These are phyloP conservation scores for Zaprionus lineosus DNA, from an alignment of 2,888 invertebrate species.

Conservation along the genomic window DNA sequence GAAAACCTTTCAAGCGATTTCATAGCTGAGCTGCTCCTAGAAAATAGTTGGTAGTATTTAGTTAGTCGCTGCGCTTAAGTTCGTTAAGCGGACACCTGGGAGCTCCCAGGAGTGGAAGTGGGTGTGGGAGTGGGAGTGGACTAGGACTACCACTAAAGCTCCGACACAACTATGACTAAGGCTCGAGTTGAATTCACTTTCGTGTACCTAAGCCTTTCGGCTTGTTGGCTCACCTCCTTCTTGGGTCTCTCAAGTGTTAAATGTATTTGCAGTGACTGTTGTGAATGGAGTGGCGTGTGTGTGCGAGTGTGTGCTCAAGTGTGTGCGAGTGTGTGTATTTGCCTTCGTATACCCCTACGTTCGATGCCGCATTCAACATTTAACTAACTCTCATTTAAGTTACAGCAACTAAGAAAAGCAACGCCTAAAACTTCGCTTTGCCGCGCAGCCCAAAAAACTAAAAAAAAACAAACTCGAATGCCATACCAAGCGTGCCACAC, in stretches of 20 bases:
- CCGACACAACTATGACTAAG: no score
- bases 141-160: no score
- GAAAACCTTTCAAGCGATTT: slow-evolving; percentile 34
- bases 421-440: slow-evolving; percentile 46
- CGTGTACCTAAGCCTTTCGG: slow-evolving; percentile 20
- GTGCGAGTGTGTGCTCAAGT: slow-evolving; percentile 9
- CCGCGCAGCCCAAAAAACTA: slow-evolving; percentile 53
- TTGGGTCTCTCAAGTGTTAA: slow-evolving; percentile 55
- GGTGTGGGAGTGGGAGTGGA: no score
- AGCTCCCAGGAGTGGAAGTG: no score
- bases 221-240: slow-evolving; percentile 20
- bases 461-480: slow-evolving; percentile 58
- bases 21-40: slow-evolving; percentile 21
- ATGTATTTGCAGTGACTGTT: slow-evolving; percentile 56
- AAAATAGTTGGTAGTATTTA: slow-evolving; percentile 12
- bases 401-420: slow-evolving; percentile 8
- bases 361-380: slow-evolving; percentile 34
- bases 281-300: no score
- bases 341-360: not conserved
- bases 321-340: slow-evolving; percentile 3
- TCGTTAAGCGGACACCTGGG: slow-evolving; percentile 45
- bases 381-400: slow-evolving; percentile 59
- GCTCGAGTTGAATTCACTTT: slow-evolving; percentile 20
- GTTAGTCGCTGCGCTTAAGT: slow-evolving; percentile 29
- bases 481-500: slow-evolving; percentile 54